Evolutionary conservation across 2,797 vertebrate genomes (phyloP).

Genomic region (Antennarius maculatus): DNA sequence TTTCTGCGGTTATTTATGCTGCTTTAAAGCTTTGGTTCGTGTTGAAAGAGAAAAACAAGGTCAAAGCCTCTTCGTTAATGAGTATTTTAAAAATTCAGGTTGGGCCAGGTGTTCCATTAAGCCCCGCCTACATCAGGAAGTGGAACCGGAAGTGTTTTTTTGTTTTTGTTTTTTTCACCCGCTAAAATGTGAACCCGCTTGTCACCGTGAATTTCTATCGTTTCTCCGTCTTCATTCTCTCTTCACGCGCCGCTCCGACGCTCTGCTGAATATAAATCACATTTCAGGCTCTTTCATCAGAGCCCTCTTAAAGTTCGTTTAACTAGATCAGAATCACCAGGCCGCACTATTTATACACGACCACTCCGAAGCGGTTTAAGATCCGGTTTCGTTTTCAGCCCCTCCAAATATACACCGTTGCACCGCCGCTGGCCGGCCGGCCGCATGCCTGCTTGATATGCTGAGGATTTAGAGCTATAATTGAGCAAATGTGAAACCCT

Average conservation of each 20-base stretch:
- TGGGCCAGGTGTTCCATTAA: too few species aligned
- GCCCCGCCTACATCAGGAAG: too few species aligned
- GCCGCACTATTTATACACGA: slow-evolving; percentile 67
- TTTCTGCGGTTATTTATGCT: neutral
- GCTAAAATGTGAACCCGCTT: slow-evolving; percentile 40
- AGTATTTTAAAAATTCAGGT: too few species aligned
- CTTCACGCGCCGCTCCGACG: slow-evolving; percentile 32
- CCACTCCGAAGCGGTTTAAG: slow-evolving; percentile 37
- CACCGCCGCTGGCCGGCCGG: slow-evolving; percentile 33
- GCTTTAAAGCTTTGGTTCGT: neutral
- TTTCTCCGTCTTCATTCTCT: slow-evolving; percentile 41
- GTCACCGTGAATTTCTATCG: slow-evolving; percentile 24
- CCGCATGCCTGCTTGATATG: slow-evolving; percentile 45
- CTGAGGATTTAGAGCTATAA: slow-evolving; percentile 59
- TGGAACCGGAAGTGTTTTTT: too few species aligned
- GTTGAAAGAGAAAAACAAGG: too few species aligned
- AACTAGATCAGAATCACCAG: slow-evolving; percentile 51
- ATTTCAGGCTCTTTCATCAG: slow-evolving; percentile 81
- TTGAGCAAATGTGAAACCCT: slow-evolving; percentile 40
- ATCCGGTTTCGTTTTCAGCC: slow-evolving; percentile 63
- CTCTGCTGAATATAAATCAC: slow-evolving; percentile 68
- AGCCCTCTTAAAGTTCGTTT: slow-evolving; percentile 53
- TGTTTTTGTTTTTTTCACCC: slow-evolving; percentile 21
- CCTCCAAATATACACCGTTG: slow-evolving; percentile 60
- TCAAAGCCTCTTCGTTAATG: too few species aligned